Conservation (phyloP, 2,113 vertebrate genomes). For the Chlorodrepanis virens region DNA sequence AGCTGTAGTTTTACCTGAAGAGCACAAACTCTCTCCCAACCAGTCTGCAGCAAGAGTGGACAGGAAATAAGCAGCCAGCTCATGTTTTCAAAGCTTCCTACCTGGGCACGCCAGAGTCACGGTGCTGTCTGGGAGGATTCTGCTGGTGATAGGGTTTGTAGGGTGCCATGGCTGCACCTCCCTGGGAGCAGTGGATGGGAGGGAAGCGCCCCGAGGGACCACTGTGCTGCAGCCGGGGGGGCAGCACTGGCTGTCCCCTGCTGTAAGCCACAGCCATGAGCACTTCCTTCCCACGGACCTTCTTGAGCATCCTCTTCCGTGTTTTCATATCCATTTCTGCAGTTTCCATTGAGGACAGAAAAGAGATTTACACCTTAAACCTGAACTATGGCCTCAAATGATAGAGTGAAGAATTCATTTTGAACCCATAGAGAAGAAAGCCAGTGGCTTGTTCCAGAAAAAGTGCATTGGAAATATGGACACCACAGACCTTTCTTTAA, state of each 20-base stretch:
- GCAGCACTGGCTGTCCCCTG: slow-evolving; percentile 69
- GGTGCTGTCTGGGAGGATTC: slow-evolving; percentile 69
- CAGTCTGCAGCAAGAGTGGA: neutral
- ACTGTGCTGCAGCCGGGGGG: slow-evolving; percentile 81
- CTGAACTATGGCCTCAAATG: neutral
- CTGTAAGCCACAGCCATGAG: slow-evolving; percentile 79
- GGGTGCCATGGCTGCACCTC: slow-evolving; percentile 46
- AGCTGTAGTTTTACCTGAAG: neutral
- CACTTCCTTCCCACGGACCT: slow-evolving; percentile 85
- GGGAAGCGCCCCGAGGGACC: slow-evolving; percentile 58
- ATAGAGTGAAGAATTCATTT: neutral
- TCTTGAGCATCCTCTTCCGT: slow-evolving; percentile 85
- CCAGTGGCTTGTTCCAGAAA: neutral
- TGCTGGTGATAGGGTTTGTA: slow-evolving; percentile 77
- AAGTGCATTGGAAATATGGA: neutral
- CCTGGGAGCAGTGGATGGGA: slow-evolving; percentile 43
- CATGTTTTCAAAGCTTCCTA: slow-evolving; percentile 30
- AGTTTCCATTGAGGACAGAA: neutral
- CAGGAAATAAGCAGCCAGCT: accelerated
- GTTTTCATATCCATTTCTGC: slow-evolving; percentile 80
- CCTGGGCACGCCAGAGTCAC: slow-evolving; percentile 81
- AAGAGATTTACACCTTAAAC: neutral
- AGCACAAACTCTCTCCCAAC: neutral
- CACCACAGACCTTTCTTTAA: neutral
- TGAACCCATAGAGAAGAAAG: neutral